Evolutionary conservation across 1,140 invertebrate genomes (phyloP).

Genomic region (Drosophila azteca): DNA sequence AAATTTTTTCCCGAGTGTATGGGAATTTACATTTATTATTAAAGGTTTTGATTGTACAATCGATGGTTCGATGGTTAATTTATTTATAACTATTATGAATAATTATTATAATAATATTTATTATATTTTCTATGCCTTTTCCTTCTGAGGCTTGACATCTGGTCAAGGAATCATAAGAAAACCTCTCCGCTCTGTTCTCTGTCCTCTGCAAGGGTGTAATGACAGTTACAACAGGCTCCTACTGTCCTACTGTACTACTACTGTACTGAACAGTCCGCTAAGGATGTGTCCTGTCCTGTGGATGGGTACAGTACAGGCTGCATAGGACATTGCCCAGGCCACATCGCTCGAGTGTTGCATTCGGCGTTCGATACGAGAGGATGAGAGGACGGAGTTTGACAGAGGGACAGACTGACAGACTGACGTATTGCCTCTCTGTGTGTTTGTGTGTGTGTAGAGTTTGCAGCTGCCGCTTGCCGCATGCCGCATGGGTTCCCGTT

Average conservation of each 20-base stretch:
- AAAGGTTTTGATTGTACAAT: no score
- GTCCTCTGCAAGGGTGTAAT: not conserved
- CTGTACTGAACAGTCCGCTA: no score
- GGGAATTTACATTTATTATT: no score
- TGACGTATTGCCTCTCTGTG: slow-evolving; percentile 35
- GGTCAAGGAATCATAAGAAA: no score
- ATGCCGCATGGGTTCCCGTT: slow-evolving; percentile 13
- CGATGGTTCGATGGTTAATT: no score
- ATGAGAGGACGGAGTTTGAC: slow-evolving; percentile 36
- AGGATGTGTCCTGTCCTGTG: slow-evolving; percentile 15
- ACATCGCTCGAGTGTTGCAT: slow-evolving; percentile 7
- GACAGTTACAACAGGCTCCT: slow-evolving; percentile 15
- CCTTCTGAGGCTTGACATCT: no score
- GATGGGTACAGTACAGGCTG: slow-evolving; percentile 39
- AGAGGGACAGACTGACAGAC: slow-evolving; percentile 20
- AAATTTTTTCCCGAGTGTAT: no score
- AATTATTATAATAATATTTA: no score
- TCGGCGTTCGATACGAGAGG: slow-evolving; percentile 8
- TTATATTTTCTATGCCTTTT: no score
- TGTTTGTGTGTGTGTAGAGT: slow-evolving; percentile 12
- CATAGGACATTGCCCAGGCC: slow-evolving; percentile 22
- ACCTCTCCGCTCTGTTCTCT: no score
- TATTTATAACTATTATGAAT: no score
- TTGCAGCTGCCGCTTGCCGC: slow-evolving; percentile 70
- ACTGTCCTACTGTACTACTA: slow-evolving; percentile 8